Base-by-base conservation (phyloP, 2,113 vertebrate species). In the Pseudorhombus dupliciocellatus region DNA sequence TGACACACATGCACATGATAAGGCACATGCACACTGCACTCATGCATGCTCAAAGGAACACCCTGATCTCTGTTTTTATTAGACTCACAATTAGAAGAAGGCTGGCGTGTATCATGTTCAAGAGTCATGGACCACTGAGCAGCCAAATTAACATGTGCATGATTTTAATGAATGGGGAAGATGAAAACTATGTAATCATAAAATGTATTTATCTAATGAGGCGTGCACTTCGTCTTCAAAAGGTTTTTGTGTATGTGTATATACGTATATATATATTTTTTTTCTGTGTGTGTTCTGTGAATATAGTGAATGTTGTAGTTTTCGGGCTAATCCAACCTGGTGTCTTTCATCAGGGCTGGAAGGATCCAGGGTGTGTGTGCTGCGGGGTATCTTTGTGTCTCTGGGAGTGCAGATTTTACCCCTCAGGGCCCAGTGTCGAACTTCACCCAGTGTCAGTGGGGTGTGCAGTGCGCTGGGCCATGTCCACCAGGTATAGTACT, bases 341-440 rank as follows among this genome's bases (percentile, higher is more conserved):
- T 72, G 9, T 46, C 70, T 73, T 63, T 73, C 52, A 44, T 75
- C 78, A 98, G 96, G 87, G 88, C 66, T 0, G 96, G 96, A 1
- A 93, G 57, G 62, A 87, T 97, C 50, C 89, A 93, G 78, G 96
- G 95, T 0, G 68, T 52, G 14, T 98, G 97, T 84, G 94, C 96
- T 60, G 94, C 95, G 31, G 97, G 96, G 0, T 96, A 93, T 65
- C 86, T 97, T 84, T 98, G 96, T 84, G 34, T 94, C 53, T 92
- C 93, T 68, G 95, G 96, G 4, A 96, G 96, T 81, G 88, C 93
- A 14, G 94, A 94, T 50, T 81, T 93, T 51, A 89, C 79, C 2
- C 93, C 95, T 0, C 90, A 79, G 15, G 90, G 88, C 7, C 65
- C 58, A 40, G 21, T 66, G 4, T 62, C 50, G 25, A 83, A 88